Conservation (phyloP, 2,888 invertebrate species). For the Lysandra bellargus region DNA sequence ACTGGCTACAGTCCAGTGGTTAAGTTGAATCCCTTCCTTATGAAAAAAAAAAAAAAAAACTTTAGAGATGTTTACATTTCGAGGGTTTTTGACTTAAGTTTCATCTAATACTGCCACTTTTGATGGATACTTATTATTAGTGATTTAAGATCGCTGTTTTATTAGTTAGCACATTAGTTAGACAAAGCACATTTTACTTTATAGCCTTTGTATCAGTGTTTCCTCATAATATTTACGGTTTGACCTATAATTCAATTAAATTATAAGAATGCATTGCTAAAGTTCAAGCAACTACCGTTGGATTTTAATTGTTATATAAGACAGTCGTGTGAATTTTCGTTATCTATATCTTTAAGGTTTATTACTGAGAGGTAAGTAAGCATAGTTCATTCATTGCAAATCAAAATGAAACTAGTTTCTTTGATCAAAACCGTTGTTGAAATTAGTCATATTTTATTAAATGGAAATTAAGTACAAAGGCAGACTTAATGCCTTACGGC, state of each 20-base stretch:
- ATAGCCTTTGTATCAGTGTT: not conserved
- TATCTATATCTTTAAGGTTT: constrained; percentile 13
- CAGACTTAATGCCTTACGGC: no score
- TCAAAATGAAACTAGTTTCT: not conserved
- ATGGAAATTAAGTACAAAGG: no score
- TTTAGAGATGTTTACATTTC: no score
- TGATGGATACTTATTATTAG: no score
- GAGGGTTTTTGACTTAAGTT: no score
- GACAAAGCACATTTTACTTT: no score
- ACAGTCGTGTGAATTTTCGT: not conserved
- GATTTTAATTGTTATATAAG: constrained; percentile 22
- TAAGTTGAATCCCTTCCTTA: no score
- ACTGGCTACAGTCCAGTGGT: not conserved
- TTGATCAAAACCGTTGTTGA: not conserved
- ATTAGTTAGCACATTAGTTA: no score
- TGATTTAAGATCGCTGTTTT: no score
- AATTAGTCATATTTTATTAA: no score
- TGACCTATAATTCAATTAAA: constrained; percentile 6
- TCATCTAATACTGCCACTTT: no score
- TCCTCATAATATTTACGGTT: not conserved
- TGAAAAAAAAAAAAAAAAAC: no score
- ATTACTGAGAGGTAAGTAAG: not conserved
- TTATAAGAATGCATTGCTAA: constrained; percentile 21
- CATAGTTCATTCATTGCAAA: not conserved
- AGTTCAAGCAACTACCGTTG: constrained; percentile 10